Base-by-base conservation (phyloP, 2,113 vertebrate genomes). In the Halcyon senegalensis region DNA sequence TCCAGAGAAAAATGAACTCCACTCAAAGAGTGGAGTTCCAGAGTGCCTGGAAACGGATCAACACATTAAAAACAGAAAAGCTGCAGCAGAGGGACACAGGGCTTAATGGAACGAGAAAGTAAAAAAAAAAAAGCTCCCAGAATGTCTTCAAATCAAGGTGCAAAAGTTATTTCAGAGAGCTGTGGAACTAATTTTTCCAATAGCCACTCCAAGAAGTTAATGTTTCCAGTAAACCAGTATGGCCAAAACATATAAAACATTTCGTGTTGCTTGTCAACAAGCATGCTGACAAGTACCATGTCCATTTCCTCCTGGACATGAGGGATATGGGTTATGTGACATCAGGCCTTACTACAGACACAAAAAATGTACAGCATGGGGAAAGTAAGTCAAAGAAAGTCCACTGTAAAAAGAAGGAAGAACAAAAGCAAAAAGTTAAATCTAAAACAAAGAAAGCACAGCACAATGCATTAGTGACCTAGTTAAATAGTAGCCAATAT, bases 201-300 rank as follows among this genome's bases (percentile, higher is more conserved):
- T 2, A 89, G 53, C 12, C 18, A 9, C 62, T 87, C 93, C 94
- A 94, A 92, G 66, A 91, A 87, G 14, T 69, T 78, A 78, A 84
- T 35, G 33, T 91, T 93, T 89, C 78, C 84, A 87, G 77, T 43
- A 85, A 85, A 94, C 58, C 66, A 69, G 66, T 67, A 66, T 15
- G 6, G 63, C 53, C 84, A 96, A 94, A 93, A 85, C 30, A 66
- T 50, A 59, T 73, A 58, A 90, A 87, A 48, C 2, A 4, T 55
- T 84, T 73, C 66, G 48, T n/a, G 24, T 35, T 93, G 77, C 74
- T 73, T 91, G 89, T 93, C 93, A 96, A 73, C 74, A 95, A 84
- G 58, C 39, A 60, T 2, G 0, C 46, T 79, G 74, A 91, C 56
- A 72, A 69, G 48, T 51, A 53, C 55, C 89, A 77, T 1, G 1